These are phyloP conservation scores for Palloptera scutellata DNA, from an alignment of 2,888 invertebrate species.

Conservation along the genomic window DNA sequence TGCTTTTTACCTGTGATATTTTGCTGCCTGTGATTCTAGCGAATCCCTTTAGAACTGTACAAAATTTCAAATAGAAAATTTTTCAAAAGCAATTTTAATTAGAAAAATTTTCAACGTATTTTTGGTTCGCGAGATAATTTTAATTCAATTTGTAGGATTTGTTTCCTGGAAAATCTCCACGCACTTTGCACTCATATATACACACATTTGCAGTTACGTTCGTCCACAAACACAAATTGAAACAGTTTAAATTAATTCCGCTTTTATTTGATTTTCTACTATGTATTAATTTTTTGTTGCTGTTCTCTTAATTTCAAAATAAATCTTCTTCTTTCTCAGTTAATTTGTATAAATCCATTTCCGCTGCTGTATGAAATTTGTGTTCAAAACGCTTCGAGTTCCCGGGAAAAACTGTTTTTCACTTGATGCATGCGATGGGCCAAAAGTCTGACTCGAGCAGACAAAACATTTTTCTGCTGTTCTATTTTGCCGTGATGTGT, in stretches of 20 bases:
- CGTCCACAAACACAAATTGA: neutral
- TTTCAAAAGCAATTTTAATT: too few species aligned
- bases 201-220: neutral
- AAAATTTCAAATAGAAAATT: too few species aligned
- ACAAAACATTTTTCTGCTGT: neutral
- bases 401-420: constrained; percentile 66
- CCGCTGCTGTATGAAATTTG: constrained; percentile 29
- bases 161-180: too few species aligned
- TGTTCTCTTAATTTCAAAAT: neutral
- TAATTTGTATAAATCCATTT: neutral
- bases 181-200: too few species aligned
- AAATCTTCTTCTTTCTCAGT: constrained; percentile 22
- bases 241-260: neutral
- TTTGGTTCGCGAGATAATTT: neutral
- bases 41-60: too few species aligned
- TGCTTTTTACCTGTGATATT: too few species aligned
- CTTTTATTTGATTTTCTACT: constrained; percentile 18
- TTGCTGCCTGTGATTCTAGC: too few species aligned
- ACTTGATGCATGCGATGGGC: constrained; percentile 59
- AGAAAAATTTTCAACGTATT: too few species aligned
- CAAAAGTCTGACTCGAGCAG: constrained; percentile 31
- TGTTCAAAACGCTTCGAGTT: constrained; percentile 58
- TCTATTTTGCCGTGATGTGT: too few species aligned
- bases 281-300: constrained; percentile 1
- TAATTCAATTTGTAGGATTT: constrained; percentile 5